phyloP scores from a whole-genome alignment of 2,113 vertebrate species.

The Crotophaga sulcirostris region DNA sequence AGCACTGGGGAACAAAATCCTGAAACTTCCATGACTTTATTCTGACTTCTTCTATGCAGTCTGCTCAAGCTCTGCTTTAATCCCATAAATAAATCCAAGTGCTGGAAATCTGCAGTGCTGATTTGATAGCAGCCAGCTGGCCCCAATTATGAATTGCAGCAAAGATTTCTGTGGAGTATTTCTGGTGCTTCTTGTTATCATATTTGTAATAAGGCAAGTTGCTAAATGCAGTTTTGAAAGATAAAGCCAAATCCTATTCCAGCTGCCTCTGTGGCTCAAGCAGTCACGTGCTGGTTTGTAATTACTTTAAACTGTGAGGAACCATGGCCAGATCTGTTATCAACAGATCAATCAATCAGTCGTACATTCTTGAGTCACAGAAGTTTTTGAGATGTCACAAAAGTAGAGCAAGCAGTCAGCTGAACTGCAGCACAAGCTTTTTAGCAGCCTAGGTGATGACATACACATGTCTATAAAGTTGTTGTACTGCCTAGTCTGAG shows the following conservation, averaged over 20 bases:
- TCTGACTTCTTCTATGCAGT: slow-evolving; percentile 26
- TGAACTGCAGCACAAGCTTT: slow-evolving; percentile 31
- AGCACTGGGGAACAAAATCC: not conserved
- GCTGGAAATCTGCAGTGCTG: slow-evolving; percentile 57
- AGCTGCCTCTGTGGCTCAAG: slow-evolving; percentile 58
- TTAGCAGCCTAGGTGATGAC: slow-evolving; percentile 12
- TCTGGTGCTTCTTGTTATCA: slow-evolving; percentile 67
- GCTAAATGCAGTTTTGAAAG: slow-evolving; percentile 66
- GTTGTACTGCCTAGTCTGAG: not conserved
- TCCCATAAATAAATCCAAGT: slow-evolving; percentile 64
- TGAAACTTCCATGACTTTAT: slow-evolving; percentile 25
- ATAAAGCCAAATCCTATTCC: slow-evolving; percentile 58
- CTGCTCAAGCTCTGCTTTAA: slow-evolving; percentile 16
- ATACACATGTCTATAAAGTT: not conserved
- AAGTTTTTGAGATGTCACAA: slow-evolving; percentile 45
- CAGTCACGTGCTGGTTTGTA: slow-evolving; percentile 53
- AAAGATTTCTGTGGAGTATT: slow-evolving; percentile 68
- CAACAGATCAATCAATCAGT: slow-evolving; percentile 62
- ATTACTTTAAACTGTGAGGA: slow-evolving; percentile 59
- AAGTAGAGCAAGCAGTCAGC: slow-evolving; percentile 51
- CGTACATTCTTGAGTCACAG: slow-evolving; percentile 36
- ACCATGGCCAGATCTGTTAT: slow-evolving; percentile 33
- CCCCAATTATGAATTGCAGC: slow-evolving; percentile 59
- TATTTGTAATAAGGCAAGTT: slow-evolving; percentile 65
- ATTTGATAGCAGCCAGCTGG: slow-evolving; percentile 69